Evolutionary conservation across 2,113 vertebrate species (phyloP), one percentile per base, ranked within the genome.

Genomic region (Balaenoptera acutorostrata): DNA sequence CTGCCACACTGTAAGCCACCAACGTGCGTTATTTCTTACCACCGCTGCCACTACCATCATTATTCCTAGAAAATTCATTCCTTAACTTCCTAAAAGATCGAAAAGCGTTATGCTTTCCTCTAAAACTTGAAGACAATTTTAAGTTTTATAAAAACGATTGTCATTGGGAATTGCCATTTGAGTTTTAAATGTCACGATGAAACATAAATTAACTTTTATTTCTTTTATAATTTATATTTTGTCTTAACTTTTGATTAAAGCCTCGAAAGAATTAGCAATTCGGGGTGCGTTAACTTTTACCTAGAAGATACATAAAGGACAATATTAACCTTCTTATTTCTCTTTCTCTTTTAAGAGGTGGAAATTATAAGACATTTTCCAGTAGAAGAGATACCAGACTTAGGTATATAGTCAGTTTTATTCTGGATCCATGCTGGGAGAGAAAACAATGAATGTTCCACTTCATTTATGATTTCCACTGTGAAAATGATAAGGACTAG

Each of bases 391-490:
- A 96, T 97, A 96, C 71, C 85, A 96, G 90, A 95, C 88, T 90
- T 64, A 95, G 59, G 81, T 64, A 85, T n/a, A 82, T 27, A 87
- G 95, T 39, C 85, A 97, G 68, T 84, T 97, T 97, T 52, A 87
- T 81, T 81, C 52, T 44, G 55, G 39, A 77, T 52, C 39, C 93
- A 59, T 64, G 93, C 95, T 96, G 96, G 36, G 88, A 97, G 33
- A 94, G 71, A 88, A 97, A 97, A 96, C 96, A 98, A 98, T 96
- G 84, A 71, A 44, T 78, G 71, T 74, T 96, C 96, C 25, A 96
- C 80, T 97, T 96, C 92, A 95, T 88, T 95, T 97, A 96, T 92
- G 93, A 95, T 97, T 97, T 98, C 88, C 46, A 96, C 96, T 86
- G 95, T 89, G 90, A 91, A 83, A 84, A 92, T 77, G 89, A 96